A percentile compares a stretch with the other conserved stretches of the same genome.
phyloP scores from a whole-genome alignment of 1,140 invertebrate species.

The Onthophagus taurus region DNA sequence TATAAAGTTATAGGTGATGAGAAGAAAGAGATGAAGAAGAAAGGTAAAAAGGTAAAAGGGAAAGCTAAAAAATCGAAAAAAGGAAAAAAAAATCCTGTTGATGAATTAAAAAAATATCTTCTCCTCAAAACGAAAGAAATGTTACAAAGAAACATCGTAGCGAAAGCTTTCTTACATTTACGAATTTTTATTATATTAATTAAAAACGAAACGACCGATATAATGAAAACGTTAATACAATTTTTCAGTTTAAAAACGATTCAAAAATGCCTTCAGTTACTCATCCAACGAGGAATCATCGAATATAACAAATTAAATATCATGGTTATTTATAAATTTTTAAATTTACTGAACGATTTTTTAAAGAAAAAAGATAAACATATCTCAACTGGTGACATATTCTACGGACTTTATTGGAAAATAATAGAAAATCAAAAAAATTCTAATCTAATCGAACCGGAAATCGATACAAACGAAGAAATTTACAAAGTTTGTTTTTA shows the following conservation, averaged over 20 bases:
- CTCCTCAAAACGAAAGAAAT: constrained; percentile 10
- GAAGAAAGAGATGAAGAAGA: not conserved
- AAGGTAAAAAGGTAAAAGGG: too few species aligned
- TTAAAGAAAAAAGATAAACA: constrained; percentile 1
- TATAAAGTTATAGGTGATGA: not conserved
- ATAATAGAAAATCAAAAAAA: not conserved
- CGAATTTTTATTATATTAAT: constrained; percentile 16
- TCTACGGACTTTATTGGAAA: constrained; percentile 7
- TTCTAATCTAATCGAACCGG: constrained; percentile 5
- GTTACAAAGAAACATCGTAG: constrained; percentile 20
- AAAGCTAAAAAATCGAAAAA: not conserved
- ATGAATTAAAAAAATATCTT: too few species aligned
- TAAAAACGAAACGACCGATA: constrained; percentile 14
- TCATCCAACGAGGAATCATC: constrained; percentile 19
- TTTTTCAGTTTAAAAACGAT: constrained; percentile 18
- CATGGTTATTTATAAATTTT: not conserved
- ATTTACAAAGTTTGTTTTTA: constrained; percentile 30
- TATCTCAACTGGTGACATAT: not conserved
- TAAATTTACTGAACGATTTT: not conserved
- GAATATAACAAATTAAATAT: constrained; percentile 8
- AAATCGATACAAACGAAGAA: constrained; percentile 6
- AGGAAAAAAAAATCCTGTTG: too few species aligned
- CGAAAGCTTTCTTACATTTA: constrained; percentile 16
- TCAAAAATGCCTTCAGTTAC: constrained; percentile 15
- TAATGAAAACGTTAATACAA: constrained; percentile 15